Conservation (phyloP, 2,113 vertebrate species). For the Ammodytes dubius region DNA sequence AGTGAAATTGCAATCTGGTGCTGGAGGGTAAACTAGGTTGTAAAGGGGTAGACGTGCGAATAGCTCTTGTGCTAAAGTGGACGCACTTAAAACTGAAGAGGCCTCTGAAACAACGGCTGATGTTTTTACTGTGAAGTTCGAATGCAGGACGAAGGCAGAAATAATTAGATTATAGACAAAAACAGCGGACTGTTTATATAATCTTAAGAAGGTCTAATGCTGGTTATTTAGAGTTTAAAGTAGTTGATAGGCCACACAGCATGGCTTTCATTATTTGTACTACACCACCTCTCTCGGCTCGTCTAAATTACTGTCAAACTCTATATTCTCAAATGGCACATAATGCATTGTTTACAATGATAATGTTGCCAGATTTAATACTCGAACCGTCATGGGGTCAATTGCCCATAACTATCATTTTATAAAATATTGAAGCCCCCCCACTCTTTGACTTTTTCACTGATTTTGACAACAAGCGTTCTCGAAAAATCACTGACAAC, state of each 20-base stretch:
- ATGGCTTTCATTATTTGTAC: background rate
- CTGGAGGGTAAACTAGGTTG: constrained; percentile 2
- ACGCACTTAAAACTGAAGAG: background rate
- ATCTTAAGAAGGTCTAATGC: background rate
- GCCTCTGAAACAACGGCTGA: background rate
- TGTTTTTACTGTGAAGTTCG: constrained; percentile 4
- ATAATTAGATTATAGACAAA: background rate
- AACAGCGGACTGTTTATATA: constrained; percentile 27
- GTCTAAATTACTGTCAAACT: no score
- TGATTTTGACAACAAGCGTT: no score
- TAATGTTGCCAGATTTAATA: background rate
- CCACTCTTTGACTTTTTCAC: no score
- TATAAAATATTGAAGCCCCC: no score
- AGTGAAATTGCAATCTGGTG: constrained; percentile 20
- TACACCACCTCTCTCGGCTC: background rate
- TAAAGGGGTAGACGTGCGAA: background rate
- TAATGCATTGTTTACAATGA: background rate
- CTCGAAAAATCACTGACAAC: no score
- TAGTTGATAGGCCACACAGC: background rate
- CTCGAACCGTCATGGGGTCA: no score
- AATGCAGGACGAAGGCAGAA: background rate
- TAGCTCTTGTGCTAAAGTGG: background rate
- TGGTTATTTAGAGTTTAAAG: background rate
- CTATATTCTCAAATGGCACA: no score
- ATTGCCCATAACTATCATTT: no score